Evolutionary conservation across 2,113 vertebrate genomes (phyloP).

Genomic region (Stegostoma tigrinum): DNA sequence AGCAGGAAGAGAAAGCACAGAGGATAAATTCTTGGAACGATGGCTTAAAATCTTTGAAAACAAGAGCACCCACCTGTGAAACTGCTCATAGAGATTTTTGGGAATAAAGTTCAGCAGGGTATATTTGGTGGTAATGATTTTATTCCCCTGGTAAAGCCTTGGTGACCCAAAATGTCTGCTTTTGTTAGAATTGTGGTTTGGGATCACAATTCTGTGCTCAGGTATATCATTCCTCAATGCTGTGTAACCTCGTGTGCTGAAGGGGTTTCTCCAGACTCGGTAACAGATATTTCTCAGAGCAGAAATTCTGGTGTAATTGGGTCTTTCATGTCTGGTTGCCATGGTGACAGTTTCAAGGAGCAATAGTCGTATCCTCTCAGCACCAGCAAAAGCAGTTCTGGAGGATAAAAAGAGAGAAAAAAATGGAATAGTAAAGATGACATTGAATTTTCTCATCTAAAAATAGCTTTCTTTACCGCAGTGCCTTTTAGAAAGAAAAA

Average conservation of each 20-base stretch:
- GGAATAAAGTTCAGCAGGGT: constrained; percentile 36
- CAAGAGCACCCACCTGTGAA: constrained; percentile 34
- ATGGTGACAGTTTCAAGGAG: constrained; percentile 42
- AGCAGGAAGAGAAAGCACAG: background rate
- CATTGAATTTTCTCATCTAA: constrained; percentile 28
- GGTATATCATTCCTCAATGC: background rate
- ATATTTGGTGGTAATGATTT: constrained; percentile 35
- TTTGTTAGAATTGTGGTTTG: background rate
- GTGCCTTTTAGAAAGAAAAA: background rate
- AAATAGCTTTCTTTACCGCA: constrained; percentile 3
- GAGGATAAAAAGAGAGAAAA: background rate
- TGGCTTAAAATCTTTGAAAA: background rate
- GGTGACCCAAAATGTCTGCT: background rate
- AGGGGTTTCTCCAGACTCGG: constrained; percentile 25
- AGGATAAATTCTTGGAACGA: background rate
- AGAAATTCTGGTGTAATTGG: constrained; percentile 41
- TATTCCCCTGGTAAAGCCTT: background rate
- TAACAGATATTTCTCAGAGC: constrained; percentile 31
- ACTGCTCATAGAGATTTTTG: constrained; percentile 38
- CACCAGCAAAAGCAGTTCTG: background rate
- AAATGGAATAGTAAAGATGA: constrained; percentile 5
- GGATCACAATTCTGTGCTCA: constrained; percentile 14
- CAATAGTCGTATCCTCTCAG: constrained; percentile 38
- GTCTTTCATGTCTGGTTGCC: constrained; percentile 45
- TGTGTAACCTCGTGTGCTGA: background rate